Evolutionary conservation across 2,888 invertebrate species (phyloP).

Genomic region (Zootermopsis nevadensis): DNA sequence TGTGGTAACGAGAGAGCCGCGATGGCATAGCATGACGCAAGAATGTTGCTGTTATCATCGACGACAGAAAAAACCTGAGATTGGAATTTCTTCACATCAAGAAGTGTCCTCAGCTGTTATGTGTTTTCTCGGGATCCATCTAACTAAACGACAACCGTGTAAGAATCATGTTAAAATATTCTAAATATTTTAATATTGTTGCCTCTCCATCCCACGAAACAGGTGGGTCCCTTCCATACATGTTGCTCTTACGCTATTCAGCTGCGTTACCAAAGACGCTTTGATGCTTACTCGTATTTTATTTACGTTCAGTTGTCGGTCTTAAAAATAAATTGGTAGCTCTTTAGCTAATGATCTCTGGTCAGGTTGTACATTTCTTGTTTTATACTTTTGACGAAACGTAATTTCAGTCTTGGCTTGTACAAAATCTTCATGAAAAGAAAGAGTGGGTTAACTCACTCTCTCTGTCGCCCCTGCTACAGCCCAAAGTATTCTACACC

Average conservation of each 20-base stretch:
- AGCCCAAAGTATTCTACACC: no score
- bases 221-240: conserved; percentile 9
- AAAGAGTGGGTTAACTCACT: background rate
- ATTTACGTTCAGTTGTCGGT: conserved; percentile 13
- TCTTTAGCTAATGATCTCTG: conserved; percentile 37
- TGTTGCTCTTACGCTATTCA: background rate
- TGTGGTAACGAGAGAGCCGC: background rate
- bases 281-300: background rate
- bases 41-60: conserved; percentile 32
- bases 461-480: background rate
- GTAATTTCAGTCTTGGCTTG: background rate
- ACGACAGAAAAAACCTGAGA: background rate
- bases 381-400: conserved; percentile 11
- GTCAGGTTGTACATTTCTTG: background rate
- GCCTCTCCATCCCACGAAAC: background rate
- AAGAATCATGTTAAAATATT: conserved; percentile 38
- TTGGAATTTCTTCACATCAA: conserved; percentile 9
- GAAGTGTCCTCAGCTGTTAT: background rate
- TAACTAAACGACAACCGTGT: conserved; percentile 39
- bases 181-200: conserved; percentile 35
- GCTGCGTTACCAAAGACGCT: background rate
- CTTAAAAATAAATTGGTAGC: conserved; percentile 39
- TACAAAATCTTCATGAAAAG: background rate
- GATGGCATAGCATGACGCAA: background rate
- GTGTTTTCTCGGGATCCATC: conserved; percentile 11